Conservation (phyloP, 2,888 invertebrate genomes). For the Drosophila borborema region DNA sequence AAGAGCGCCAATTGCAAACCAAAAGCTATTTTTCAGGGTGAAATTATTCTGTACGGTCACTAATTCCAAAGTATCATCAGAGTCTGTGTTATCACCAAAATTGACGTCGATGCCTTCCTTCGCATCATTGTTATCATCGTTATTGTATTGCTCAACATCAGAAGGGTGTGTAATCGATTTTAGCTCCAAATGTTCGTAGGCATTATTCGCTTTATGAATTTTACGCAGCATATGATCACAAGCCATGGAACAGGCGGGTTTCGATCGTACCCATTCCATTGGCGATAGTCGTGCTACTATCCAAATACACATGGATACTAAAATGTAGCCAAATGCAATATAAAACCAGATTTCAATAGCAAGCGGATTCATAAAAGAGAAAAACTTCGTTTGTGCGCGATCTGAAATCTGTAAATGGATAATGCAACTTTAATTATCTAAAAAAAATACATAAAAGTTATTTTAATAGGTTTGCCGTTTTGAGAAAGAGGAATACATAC, state of each 20-base stretch:
- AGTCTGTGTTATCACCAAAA: conserved; percentile 26
- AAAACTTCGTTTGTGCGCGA: conserved; percentile 89
- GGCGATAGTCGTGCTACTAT: conserved; percentile 94
- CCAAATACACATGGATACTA: conserved; percentile 93
- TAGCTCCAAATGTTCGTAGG: conserved; percentile 50
- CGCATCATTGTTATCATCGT: conserved; percentile 7
- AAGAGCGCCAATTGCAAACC: conserved; percentile 98
- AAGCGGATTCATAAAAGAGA: conserved; percentile 94
- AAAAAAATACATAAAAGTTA: neutral
- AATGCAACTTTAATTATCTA: conserved; percentile 1
- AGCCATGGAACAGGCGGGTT: conserved; percentile 87
- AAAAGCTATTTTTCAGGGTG: conserved; percentile 94
- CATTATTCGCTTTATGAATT: conserved; percentile 52
- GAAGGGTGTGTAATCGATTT: conserved; percentile 8
- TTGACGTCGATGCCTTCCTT: conserved; percentile 15
- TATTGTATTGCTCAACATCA: neutral
- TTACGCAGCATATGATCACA: conserved; percentile 72
- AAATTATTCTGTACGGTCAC: conserved; percentile 91
- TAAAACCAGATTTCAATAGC: conserved; percentile 94
- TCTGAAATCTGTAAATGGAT: conserved; percentile 85
- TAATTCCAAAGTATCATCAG: conserved; percentile 70
- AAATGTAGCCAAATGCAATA: conserved; percentile 91
- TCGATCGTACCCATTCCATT: conserved; percentile 90
- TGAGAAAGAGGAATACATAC: neutral
- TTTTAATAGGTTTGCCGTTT: neutral